These are phyloP conservation scores for Noturus placidus DNA, from an alignment of 2,113 vertebrate species.

Conservation along the genomic window DNA sequence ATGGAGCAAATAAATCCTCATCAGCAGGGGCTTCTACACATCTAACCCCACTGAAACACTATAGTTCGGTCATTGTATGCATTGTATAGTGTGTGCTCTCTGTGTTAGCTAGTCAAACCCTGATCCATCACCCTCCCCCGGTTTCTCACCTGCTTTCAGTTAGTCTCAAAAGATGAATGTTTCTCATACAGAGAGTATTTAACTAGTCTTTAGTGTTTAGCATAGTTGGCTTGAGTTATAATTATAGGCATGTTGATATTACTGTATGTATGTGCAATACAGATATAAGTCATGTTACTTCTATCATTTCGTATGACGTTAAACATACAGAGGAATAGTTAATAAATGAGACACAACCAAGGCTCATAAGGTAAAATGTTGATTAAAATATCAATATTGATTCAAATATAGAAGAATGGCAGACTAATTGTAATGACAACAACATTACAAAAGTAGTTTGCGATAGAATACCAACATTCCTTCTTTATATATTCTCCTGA, in stretches of 20 bases:
- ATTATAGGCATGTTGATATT: not conserved
- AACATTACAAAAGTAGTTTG: too few species aligned
- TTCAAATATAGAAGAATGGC: constrained; percentile 40
- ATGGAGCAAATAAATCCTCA: constrained; percentile 40
- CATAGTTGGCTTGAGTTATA: not conserved
- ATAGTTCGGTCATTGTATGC: constrained; percentile 12
- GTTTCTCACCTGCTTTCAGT: constrained; percentile 3
- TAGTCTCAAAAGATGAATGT: not conserved
- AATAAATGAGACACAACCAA: not conserved
- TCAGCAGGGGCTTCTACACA: constrained; percentile 23
- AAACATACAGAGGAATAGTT: not conserved
- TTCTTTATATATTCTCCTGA: not conserved
- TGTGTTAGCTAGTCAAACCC: not conserved
- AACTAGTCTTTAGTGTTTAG: not conserved
- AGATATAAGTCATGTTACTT: not conserved
- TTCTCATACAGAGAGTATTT: not conserved
- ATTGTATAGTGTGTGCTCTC: constrained; percentile 3
- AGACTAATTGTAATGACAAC: constrained; percentile 2
- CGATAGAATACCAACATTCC: too few species aligned
- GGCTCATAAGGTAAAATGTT: constrained; percentile 25
- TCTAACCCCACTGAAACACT: not conserved
- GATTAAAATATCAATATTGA: constrained; percentile 25
- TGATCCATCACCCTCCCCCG: not conserved
- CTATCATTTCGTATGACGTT: not conserved
- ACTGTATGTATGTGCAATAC: not conserved